Base-by-base conservation (phyloP, 2,113 vertebrate genomes). In the Colaptes auratus region DNA sequence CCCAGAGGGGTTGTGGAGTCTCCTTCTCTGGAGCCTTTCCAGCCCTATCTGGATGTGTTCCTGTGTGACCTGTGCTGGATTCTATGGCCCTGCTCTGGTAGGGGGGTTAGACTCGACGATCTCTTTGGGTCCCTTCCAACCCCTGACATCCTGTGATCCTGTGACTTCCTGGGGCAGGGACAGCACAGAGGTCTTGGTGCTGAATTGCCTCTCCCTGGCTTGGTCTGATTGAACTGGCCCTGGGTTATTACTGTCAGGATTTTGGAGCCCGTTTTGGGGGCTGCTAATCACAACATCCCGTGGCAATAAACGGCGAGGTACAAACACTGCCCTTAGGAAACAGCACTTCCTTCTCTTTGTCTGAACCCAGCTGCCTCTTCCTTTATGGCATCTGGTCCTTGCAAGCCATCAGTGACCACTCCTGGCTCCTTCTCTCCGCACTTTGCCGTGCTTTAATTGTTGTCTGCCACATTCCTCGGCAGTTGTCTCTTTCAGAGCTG, bases 141-240 rank as follows among this genome's bases (percentile, higher is more conserved):
- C 39, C n/a, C 39, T 39, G 39, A 39, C 39, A 39, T 39, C 39
- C 39, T 39, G 39, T 39, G 39, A 39, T 39, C 39, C 39, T 39
- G 39, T 39, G 39, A 11, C 30, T 25, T 83, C 33, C 69, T 8
- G 27, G 48, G 28, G 28, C 31, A 46, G 52, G 39, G 42, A 2
- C 1, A 1, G 10, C 0, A 3, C 9, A 19, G 3, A 0, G 4
- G 25, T 2, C 30, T 59, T 4, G 8, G 56, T 17, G 52, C 28
- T 82, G 69, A 64, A 56, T 19, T 78, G 61, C 42, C 53, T 7
- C 30, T 18, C 3, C 42, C 0, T 2, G 12, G 31, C 48, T 35
- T 27, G 46, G 33, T 28, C 28, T n/a, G 59, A 69, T 15, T 61
- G 72, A 67, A 48, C 35, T 14, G 30, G 4, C 66, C 36, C 10